phyloP scores from a whole-genome alignment of 2,113 vertebrate species.

The Pterocles gutturalis region DNA sequence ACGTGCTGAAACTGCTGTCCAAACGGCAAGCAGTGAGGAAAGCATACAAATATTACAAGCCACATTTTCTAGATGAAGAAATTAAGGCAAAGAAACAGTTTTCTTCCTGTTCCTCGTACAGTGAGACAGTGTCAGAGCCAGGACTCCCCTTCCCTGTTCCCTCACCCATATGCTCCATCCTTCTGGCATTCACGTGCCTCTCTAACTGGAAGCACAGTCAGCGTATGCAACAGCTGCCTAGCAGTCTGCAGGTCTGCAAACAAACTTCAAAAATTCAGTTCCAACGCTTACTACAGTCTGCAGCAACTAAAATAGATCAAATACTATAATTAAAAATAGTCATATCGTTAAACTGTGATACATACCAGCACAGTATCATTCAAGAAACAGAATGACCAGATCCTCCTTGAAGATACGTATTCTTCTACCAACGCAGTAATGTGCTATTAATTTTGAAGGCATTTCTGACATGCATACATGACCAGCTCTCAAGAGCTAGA shows the following conservation, averaged over 20 bases:
- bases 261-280: not conserved
- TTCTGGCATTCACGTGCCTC: not conserved
- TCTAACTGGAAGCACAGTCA: not conserved
- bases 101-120: not conserved
- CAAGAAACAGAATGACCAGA: not conserved
- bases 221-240: not conserved
- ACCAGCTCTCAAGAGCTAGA: not conserved
- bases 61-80: not conserved
- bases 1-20: not conserved
- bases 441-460: not conserved
- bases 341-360: not conserved
- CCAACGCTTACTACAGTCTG: not conserved
- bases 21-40: not conserved
- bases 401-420: not conserved
- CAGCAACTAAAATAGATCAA: not conserved
- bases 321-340: not conserved
- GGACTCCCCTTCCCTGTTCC: not conserved
- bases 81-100: not conserved
- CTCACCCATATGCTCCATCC: not conserved
- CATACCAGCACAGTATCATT: not conserved
- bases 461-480: not conserved
- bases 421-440: not conserved
- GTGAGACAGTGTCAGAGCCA: not conserved
- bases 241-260: not conserved
- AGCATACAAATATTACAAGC: rapidly evolving